Evolutionary conservation across 2,797 vertebrate species (phyloP).

Genomic region (Epinephelus awoara): DNA sequence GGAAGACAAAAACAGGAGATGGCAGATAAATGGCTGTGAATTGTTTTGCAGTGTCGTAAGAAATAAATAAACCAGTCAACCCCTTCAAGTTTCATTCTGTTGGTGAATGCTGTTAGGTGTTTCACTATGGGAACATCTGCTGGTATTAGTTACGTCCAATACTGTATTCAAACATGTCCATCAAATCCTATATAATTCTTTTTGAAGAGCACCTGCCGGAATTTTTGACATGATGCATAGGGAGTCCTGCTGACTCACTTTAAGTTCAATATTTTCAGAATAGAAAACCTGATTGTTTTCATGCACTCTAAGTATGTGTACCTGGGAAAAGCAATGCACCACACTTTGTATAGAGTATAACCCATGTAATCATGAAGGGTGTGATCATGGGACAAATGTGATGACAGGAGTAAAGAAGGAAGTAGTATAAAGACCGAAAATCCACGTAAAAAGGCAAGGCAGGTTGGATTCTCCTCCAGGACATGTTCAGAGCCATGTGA

Average conservation of each 20-base stretch:
- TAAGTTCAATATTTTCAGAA: not conserved
- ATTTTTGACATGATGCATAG: not conserved
- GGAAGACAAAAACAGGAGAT: slow-evolving; percentile 65
- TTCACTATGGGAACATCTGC: not conserved
- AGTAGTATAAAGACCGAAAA: too few species aligned
- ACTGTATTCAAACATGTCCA: not conserved
- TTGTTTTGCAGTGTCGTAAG: slow-evolving; percentile 17
- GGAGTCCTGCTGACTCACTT: not conserved
- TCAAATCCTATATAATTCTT: not conserved
- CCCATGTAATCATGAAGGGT: too few species aligned
- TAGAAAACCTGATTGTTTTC: too few species aligned
- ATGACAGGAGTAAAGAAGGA: too few species aligned
- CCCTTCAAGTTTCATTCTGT: not conserved
- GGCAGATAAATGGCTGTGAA: slow-evolving; percentile 15
- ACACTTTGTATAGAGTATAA: too few species aligned
- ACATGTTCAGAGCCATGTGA: too few species aligned
- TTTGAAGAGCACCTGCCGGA: not conserved
- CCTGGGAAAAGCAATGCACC: too few species aligned
- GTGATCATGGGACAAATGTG: too few species aligned
- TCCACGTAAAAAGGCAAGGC: too few species aligned
- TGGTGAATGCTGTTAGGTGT: not conserved
- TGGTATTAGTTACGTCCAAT: not conserved
- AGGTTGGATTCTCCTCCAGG: too few species aligned
- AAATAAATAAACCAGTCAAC: slow-evolving; percentile 13
- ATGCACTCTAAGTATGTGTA: too few species aligned